Percentiles rank a stretch among this genome's conserved stretches.
These are phyloP conservation scores for Zapus hudsonius DNA, from an alignment of 2,113 vertebrate species.

Conservation along the genomic window DNA sequence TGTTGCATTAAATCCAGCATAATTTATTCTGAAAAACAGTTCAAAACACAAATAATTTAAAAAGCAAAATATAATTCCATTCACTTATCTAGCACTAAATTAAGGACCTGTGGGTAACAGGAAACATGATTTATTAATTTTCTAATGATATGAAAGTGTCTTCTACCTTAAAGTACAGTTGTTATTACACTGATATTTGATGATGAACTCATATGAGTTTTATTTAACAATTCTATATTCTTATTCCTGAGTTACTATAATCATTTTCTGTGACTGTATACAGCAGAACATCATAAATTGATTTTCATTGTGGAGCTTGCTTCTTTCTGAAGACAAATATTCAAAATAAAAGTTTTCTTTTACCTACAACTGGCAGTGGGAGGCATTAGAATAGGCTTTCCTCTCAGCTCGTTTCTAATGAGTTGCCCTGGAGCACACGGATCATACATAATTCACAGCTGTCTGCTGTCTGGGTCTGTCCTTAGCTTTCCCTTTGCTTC, in stretches of 20 bases:
- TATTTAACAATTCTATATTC: slow-evolving; percentile 43
- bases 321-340: slow-evolving; percentile 17
- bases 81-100: slow-evolving; percentile 6
- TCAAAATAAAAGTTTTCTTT: slow-evolving; percentile 23
- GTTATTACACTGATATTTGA: slow-evolving; percentile 35
- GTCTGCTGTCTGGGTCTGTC: not conserved
- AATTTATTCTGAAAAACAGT: slow-evolving; percentile 1
- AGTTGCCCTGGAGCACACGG: not conserved
- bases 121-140: slow-evolving; percentile 49
- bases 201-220: slow-evolving; percentile 50
- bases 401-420: slow-evolving; percentile 47
- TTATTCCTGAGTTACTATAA: slow-evolving; percentile 28
- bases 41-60: slow-evolving; percentile 2
- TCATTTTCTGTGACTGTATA: slow-evolving; percentile 12
- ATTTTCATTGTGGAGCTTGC: slow-evolving; percentile 1
- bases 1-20: not conserved
- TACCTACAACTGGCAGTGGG: not conserved
- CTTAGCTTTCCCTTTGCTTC: slow-evolving; percentile 43
- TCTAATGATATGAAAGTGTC: slow-evolving; percentile 45
- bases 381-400: slow-evolving; percentile 4
- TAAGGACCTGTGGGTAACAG: not conserved
- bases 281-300: slow-evolving; percentile 8
- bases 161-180: slow-evolving; percentile 21
- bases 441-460: slow-evolving; percentile 1
- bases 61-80: not conserved